These are phyloP conservation scores for Montipora efflorescens DNA, from an alignment of 64 coral and sea anemone species.

Conservation along the genomic window DNA sequence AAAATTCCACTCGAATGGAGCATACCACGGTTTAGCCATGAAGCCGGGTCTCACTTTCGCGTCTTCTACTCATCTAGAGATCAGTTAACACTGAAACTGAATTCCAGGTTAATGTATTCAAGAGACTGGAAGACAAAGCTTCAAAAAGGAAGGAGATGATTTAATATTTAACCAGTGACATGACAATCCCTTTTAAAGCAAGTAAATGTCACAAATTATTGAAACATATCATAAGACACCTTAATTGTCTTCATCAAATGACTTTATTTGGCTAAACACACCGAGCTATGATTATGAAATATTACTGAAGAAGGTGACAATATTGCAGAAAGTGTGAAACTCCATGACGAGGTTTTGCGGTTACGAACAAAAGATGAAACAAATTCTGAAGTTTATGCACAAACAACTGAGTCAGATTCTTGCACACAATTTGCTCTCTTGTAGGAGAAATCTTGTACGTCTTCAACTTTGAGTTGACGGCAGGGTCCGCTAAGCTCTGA, in stretches of 20 bases:
- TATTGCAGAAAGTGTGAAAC: not conserved
- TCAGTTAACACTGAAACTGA: conserved; percentile 11
- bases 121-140: not conserved
- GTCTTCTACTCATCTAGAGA: conserved; percentile 6
- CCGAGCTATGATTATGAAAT: not conserved
- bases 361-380: not conserved
- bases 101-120: not conserved
- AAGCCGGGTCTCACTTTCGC: not conserved
- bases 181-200: not conserved
- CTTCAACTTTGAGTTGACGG: not conserved
- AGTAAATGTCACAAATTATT: not conserved
- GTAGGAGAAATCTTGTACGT: not conserved
- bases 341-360: not conserved
- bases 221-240: not conserved
- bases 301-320: not conserved
- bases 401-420: not conserved
- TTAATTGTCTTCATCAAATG: not conserved
- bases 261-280: not conserved
- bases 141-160: not conserved
- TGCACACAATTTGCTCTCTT: not conserved
- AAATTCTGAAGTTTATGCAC: not conserved
- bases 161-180: not conserved
- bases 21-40: conserved; percentile 43
- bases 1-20: conserved; percentile 8
- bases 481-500: no score